A percentile compares a stretch with the other conserved stretches of the same genome.
phyloP scores from a whole-genome alignment of 2,797 vertebrate genomes.

The Chiloscyllium punctatum region DNA sequence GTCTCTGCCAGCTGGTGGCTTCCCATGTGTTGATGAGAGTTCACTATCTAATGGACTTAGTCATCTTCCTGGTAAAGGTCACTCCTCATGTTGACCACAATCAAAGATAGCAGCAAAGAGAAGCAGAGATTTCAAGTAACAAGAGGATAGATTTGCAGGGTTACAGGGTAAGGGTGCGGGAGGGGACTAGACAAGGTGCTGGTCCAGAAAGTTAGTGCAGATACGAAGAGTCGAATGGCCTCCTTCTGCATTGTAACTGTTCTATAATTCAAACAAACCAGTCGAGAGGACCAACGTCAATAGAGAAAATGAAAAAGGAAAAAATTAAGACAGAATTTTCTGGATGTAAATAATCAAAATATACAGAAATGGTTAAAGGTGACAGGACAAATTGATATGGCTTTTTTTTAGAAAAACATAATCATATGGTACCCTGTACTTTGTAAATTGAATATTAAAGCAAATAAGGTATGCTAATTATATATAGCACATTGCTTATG shows the following conservation, averaged over 20 bases:
- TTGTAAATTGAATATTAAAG: neutral
- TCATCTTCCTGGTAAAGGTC: slow-evolving; percentile 27
- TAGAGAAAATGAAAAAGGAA: neutral
- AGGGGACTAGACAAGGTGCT: neutral
- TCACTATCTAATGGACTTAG: slow-evolving; percentile 18
- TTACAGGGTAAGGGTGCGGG: too few relatives aligned
- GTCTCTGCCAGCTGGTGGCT: neutral
- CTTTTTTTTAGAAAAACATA: neutral
- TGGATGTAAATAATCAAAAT: neutral
- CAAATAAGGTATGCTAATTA: neutral
- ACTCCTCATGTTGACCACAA: neutral
- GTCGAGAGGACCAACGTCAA: neutral
- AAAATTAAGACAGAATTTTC: neutral
- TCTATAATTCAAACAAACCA: neutral
- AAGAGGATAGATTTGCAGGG: neutral
- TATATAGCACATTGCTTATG: neutral
- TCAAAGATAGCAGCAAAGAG: neutral
- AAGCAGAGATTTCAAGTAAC: neutral
- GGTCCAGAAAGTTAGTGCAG: neutral
- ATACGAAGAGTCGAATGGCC: neutral
- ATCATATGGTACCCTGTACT: neutral
- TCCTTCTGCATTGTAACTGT: neutral
- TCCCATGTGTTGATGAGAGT: neutral
- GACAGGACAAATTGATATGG: neutral
- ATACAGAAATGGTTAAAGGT: neutral